Evolutionary conservation across 2,113 vertebrate genomes (phyloP).

Genomic region (Hemicordylus capensis): DNA sequence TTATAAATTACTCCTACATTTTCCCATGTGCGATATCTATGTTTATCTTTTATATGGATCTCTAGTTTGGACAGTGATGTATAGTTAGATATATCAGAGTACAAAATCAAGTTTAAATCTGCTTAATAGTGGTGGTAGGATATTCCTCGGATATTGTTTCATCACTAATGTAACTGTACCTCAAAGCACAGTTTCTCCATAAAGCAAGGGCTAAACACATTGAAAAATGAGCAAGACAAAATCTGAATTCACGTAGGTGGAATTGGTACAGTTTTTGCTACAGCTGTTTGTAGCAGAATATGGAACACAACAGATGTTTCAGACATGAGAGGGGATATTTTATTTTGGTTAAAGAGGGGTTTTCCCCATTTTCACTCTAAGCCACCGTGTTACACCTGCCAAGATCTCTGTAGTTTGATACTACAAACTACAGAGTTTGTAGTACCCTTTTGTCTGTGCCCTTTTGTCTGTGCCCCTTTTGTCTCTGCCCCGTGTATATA

Average conservation of each 20-base stretch:
- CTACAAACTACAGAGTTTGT: too few relatives aligned
- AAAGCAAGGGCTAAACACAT: not conserved
- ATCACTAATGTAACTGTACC: not conserved
- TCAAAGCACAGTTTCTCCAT: not conserved
- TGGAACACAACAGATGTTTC: not conserved
- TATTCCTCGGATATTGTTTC: not conserved
- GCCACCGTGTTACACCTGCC: not conserved
- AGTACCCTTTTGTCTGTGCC: not conserved
- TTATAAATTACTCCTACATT: not conserved
- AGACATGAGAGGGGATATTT: slow-evolving; percentile 1
- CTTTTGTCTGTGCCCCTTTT: too few relatives aligned
- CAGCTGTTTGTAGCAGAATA: not conserved
- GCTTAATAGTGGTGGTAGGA: not conserved
- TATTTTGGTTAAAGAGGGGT: not conserved
- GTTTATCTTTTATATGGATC: not conserved
- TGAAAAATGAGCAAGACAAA: not conserved
- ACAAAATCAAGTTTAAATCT: not conserved
- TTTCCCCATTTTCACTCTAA: not conserved
- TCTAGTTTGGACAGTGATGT: not conserved
- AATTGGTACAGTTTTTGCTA: not conserved
- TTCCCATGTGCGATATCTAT: not conserved
- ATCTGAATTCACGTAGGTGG: not conserved
- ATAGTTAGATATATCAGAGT: too few relatives aligned
- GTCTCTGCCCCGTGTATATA: not conserved
- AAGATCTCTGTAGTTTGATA: not conserved